These are phyloP conservation scores for Seira sanloemensis DNA, from an alignment of 2,888 invertebrate genomes.

Conservation along the genomic window DNA sequence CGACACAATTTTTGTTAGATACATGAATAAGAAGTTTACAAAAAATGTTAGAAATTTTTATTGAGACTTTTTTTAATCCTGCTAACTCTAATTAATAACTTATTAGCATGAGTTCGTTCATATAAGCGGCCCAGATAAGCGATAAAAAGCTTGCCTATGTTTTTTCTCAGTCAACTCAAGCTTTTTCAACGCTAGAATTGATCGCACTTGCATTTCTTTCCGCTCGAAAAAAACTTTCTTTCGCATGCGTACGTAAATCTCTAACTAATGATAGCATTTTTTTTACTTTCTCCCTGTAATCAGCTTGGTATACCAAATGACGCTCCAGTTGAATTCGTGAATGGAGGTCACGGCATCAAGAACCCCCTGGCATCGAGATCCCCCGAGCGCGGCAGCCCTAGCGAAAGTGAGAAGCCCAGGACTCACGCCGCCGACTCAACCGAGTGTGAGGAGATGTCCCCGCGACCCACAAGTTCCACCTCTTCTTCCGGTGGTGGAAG, in stretches of 20 bases:
- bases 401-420: conserved; percentile 67
- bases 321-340: conserved; percentile 94
- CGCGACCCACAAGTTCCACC: conserved; percentile 61
- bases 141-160: neutral
- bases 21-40: neutral
- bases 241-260: neutral
- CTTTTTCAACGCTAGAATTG: conserved; percentile 10
- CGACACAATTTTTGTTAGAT: neutral
- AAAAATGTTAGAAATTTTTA: too few species aligned
- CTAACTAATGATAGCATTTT: conserved; percentile 1
- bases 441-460: conserved; percentile 60
- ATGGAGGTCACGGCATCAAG: conserved; percentile 97
- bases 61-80: too few species aligned
- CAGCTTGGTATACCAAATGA: conserved; percentile 85
- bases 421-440: conserved; percentile 72
- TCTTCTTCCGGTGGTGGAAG: conserved; percentile 75
- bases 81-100: neutral
- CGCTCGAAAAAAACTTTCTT: too few species aligned
- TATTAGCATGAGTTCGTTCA: conserved; percentile 8
- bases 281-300: neutral
- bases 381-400: conserved; percentile 69
- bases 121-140: neutral
- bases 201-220: too few species aligned
- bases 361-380: conserved; percentile 88
- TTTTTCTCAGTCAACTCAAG: neutral